Conservation (phyloP, 2,113 vertebrate species). For the Sylvilagus bachmani region DNA sequence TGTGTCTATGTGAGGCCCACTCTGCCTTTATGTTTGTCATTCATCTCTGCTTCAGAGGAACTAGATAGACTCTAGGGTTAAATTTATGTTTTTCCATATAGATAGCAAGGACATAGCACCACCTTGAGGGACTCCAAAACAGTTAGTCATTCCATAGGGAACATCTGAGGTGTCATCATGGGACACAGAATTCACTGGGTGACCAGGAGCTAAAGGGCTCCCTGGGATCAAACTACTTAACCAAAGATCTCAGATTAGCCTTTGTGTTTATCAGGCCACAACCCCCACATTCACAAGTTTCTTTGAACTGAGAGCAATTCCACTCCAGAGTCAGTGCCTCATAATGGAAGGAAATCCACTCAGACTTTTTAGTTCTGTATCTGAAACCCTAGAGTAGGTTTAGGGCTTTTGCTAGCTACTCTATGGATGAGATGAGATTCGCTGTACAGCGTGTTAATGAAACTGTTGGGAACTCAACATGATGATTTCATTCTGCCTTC, state of each 20-base stretch:
- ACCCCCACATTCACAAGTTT: not conserved
- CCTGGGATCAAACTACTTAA: not conserved
- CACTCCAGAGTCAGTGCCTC: not conserved
- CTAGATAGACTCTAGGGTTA: not conserved
- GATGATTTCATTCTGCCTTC: not conserved
- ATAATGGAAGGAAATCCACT: not conserved
- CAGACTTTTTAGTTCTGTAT: not conserved
- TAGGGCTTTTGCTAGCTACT: not conserved
- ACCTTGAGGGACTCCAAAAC: not conserved
- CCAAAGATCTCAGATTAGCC: not conserved
- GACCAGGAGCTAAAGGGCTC: not conserved
- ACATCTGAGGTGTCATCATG: not conserved
- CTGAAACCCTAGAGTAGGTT: not conserved
- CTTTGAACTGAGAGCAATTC: not conserved
- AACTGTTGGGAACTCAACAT: not conserved
- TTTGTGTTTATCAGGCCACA: not conserved
- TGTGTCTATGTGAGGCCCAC: constrained; percentile 14
- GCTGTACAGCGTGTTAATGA: not conserved
- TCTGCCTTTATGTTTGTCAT: constrained; percentile 6
- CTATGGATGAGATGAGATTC: not conserved
- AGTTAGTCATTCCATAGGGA: not conserved
- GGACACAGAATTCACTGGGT: not conserved
- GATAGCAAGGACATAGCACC: not conserved
- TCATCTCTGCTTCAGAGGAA: constrained; percentile 7
- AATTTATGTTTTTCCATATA: not conserved